Base-by-base conservation (phyloP, 1,140 invertebrate genomes). In the Zaprionus davidi region DNA sequence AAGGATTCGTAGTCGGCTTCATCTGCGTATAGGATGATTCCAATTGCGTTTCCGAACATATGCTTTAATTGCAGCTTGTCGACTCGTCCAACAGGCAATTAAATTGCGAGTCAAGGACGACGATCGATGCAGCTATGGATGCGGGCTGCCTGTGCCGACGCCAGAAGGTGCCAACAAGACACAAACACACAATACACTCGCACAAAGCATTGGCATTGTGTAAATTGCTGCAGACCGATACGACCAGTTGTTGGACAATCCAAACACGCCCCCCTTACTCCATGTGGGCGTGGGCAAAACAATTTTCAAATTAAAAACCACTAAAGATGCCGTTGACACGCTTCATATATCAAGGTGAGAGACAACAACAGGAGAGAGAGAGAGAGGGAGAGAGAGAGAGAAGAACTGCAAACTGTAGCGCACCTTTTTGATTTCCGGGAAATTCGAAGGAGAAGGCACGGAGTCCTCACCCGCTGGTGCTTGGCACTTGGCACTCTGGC, bases 271-370 rank as follows among this genome's bases (percentile, higher is more conserved):
- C 67, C 15, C 4, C n/a, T 20, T 15, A 5, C 7, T 26, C 46
- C 28, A 46, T 75, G 65, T 69, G 74, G 84, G 83, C 75, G 81
- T 90, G 81, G 75, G 76, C 81, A 79, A 74, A 71, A 85, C 85
- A 79, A 88, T 88, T 90, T 90, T 73, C 81, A 88, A 88, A 88
- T 88, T 88, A 88, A 88, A 88, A 88, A 84, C 85, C 85, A 88
- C 85, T 88, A 90, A 88, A 88, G 78, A 85, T 78, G 72, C 85
- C 75, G 85, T 90, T 88, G 85, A 88, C 85, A 88, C 85, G 85
- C 85, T 88, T 85, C 85, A 88, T 88, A 88, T 88, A 88, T 88
- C 81, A 88, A 78, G 49, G 38, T 31, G 11, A 57, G 38, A 46
- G n/a, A 46, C 20, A 31, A 66, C 36, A 66, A 22, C 28, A 3